Percentiles rank a stretch among this genome's conserved stretches.
phyloP scores from a whole-genome alignment of 2,888 invertebrate species.

The Sceliomorpha sp. region DNA sequence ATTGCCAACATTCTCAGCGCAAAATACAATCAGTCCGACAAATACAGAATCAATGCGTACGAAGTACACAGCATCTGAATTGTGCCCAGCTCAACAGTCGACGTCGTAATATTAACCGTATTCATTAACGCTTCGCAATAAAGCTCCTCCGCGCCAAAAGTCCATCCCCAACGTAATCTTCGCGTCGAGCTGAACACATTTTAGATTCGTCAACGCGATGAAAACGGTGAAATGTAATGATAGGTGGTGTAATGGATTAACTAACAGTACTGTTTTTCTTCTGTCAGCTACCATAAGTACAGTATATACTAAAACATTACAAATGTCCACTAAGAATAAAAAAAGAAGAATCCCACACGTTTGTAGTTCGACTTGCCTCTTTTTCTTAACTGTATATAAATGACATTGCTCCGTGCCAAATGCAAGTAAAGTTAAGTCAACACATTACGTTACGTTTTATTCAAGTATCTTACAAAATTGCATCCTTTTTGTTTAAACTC shows the following conservation, averaged over 20 bases:
- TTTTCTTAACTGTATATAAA: constrained; percentile 8
- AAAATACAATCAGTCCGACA: constrained; percentile 17
- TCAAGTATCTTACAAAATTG: constrained; percentile 30
- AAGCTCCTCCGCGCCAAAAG: too few species aligned
- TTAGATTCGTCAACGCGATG: constrained; percentile 18
- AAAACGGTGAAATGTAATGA: constrained; percentile 19
- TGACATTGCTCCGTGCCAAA: constrained; percentile 16
- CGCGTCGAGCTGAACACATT: constrained; percentile 28
- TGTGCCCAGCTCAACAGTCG: constrained; percentile 19
- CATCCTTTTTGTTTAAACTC: constrained; percentile 15
- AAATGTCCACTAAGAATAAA: constrained; percentile 13
- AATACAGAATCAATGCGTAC: constrained; percentile 24
- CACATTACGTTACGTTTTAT: constrained; percentile 1
- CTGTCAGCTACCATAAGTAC: constrained; percentile 14
- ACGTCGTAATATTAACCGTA: not conserved
- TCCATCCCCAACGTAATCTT: too few species aligned
- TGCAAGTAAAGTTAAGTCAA: constrained; percentile 6
- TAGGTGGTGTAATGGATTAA: constrained; percentile 27
- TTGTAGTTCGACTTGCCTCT: not conserved
- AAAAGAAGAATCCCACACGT: not conserved
- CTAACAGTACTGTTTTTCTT: constrained; percentile 24
- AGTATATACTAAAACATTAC: constrained; percentile 3
- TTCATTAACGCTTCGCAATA: not conserved
- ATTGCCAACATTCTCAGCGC: constrained; percentile 24
- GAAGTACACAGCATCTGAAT: constrained; percentile 17